A percentile compares a stretch with the other conserved stretches of the same genome.
Conservation (phyloP, 2,888 invertebrate genomes). For the Diarsia brunnea region DNA sequence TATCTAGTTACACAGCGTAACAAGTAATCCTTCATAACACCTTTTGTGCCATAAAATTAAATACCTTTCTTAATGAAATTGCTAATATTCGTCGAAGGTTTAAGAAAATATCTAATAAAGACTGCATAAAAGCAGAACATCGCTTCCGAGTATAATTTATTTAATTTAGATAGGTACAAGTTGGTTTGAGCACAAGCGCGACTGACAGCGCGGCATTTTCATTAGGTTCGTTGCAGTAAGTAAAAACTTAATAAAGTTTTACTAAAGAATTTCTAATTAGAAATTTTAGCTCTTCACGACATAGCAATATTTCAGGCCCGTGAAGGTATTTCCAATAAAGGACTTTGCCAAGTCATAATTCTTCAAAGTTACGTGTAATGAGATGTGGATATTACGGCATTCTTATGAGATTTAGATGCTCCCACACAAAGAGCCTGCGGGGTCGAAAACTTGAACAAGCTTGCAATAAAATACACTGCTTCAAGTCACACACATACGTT, state of each 20-base stretch:
- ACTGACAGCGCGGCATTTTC: conserved; percentile 87
- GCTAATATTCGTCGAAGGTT: conserved; percentile 62
- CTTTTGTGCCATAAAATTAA: conserved; percentile 56
- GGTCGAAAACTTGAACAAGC: conserved; percentile 56
- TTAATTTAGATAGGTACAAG: conserved; percentile 69
- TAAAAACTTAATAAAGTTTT: conserved; percentile 90
- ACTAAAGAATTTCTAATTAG: conserved; percentile 90
- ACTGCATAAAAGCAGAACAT: conserved; percentile 59
- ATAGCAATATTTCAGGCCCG: conserved; percentile 90
- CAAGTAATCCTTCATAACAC: conserved; percentile 56
- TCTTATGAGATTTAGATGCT: conserved; percentile 85
- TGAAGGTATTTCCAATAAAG: conserved; percentile 91
- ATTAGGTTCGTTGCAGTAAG: conserved; percentile 87
- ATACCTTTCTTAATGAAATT: conserved; percentile 61
- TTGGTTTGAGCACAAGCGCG: conserved; percentile 55
- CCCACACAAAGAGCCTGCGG: conserved; percentile 71
- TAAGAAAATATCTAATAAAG: conserved; percentile 59
- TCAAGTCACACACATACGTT: conserved; percentile 59
- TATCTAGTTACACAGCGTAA: conserved; percentile 20
- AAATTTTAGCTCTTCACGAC: conserved; percentile 90
- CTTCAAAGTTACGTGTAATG: conserved; percentile 90
- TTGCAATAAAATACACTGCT: conserved; percentile 63
- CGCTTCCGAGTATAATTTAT: conserved; percentile 67
- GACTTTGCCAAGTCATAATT: conserved; percentile 91
- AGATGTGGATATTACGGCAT: conserved; percentile 90